phyloP scores from a whole-genome alignment of 23 tunicate genomes.

The Corella eumyota region DNA sequence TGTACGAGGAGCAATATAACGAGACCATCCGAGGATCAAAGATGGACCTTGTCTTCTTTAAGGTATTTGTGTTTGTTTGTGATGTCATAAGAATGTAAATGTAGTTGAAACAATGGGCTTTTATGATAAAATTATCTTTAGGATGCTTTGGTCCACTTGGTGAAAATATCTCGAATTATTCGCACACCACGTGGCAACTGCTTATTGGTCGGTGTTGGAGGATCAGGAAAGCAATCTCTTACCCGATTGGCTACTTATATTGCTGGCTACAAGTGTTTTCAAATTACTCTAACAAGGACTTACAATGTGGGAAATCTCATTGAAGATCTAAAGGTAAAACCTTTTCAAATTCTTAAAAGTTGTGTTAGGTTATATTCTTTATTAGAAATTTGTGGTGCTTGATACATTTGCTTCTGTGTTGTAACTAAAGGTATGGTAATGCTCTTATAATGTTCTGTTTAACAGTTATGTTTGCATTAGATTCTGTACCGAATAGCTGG shows the following conservation, averaged over 20 bases:
- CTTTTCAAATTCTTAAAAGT: too few species aligned
- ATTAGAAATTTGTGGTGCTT: background rate
- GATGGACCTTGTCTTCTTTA: constrained; percentile 96
- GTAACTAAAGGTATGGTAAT: too few species aligned
- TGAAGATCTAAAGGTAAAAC: constrained; percentile 78
- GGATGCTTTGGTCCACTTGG: constrained; percentile 98
- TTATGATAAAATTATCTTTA: constrained; percentile 2
- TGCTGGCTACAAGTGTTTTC: constrained; percentile 92
- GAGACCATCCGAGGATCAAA: constrained; percentile 97
- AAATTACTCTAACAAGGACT: constrained; percentile 86
- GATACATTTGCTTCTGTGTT: background rate
- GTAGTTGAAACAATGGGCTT: background rate
- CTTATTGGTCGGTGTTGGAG: constrained; percentile 98
- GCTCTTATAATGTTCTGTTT: too few species aligned
- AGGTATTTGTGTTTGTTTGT: too few species aligned
- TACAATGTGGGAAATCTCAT: constrained; percentile 88
- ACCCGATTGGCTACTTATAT: constrained; percentile 91
- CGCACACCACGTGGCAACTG: constrained; percentile 98
- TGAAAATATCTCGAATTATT: constrained; percentile 93
- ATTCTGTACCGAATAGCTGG: constrained; percentile 90
- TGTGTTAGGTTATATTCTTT: too few species aligned
- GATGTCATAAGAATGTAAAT: background rate
- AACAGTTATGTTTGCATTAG: too few species aligned
- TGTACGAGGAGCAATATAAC: constrained; percentile 89
- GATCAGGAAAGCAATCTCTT: constrained; percentile 97